Base-by-base conservation (phyloP, 2,888 invertebrate genomes). In the Hyppa rectilinea region DNA sequence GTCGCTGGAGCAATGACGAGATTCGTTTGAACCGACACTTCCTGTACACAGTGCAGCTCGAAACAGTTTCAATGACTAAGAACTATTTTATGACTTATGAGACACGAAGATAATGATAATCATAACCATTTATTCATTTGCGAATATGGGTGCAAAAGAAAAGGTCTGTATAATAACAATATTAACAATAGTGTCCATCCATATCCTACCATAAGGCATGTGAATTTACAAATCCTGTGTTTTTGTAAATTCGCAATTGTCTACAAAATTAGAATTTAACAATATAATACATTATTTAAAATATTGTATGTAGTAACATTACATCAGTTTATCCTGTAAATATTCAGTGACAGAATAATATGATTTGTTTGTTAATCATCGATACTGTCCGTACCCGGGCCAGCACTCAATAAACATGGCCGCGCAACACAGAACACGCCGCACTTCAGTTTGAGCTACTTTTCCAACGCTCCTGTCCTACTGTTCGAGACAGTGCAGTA, bases 21-120 rank as follows among this genome's bases (percentile, higher is more conserved):
- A 36, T 64, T 64, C 43, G 31, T n/a, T 62, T 62, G 38, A 43
- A 62, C 29, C 20, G 9, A 58, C 56, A 29, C 45, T 70, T 78
- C 61, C 75, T 50, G 45, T 55, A 40, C n/a, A 40, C 34, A 23
- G 55, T 47, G n/a, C 43, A 36, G 36, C 47, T 53, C 29, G n/a
- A 23, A 36, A 36, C 59, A 36, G 23, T 40, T 53, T 29, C 2
- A 59, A 31, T 20, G 5, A 5, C 17, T 17, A n/a, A 17, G 45
- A 17, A 20, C 34, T 34, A 12, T 40, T 36, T 38, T 38, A 31
- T 67, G 20, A 29, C 29, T 38, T 38, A 31, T 67, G 20, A 29
- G 29, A n/a, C 14, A 43, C 4, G 20, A 29, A 58, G 29, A n/a
- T 14, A 7, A 29, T n/a, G n/a, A n/a, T n/a, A n/a, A n/a, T n/a